Percentiles rank a stretch among this genome's conserved stretches.
These are phyloP conservation scores for Mylabris sibirica DNA, from an alignment of 2,888 invertebrate genomes.

Conservation along the genomic window DNA sequence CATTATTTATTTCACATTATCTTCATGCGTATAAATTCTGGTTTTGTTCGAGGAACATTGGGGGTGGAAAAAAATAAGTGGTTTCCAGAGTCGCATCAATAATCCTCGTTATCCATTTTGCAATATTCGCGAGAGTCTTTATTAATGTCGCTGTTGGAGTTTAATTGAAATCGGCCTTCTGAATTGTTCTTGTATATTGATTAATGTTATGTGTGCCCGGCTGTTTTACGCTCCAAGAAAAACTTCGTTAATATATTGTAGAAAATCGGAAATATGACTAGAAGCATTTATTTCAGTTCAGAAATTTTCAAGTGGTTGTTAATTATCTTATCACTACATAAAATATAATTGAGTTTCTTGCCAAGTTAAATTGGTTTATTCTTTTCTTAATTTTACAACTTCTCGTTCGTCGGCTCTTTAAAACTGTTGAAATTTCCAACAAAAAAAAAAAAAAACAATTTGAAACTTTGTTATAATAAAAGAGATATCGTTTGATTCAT, in stretches of 20 bases:
- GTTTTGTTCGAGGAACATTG: neutral
- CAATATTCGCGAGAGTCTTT: neutral
- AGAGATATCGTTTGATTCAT: neutral
- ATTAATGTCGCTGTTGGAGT: neutral
- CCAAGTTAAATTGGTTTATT: conserved; percentile 60
- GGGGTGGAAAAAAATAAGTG: neutral
- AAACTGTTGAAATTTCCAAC: conserved; percentile 31
- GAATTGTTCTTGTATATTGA: too few relatives aligned
- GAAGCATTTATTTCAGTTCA: conserved; percentile 21
- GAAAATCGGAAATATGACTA: conserved; percentile 15
- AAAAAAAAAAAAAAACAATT: conserved; percentile 11
- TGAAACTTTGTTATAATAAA: too few relatives aligned
- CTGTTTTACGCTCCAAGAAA: neutral
- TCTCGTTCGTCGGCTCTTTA: conserved; percentile 38
- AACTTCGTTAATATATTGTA: neutral
- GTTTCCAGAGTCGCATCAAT: neutral
- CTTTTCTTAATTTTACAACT: conserved; percentile 53
- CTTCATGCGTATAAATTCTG: neutral
- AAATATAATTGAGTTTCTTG: conserved; percentile 58
- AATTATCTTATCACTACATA: conserved; percentile 57
- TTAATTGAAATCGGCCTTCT: neutral
- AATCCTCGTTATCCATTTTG: too few relatives aligned
- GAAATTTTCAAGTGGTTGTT: conserved; percentile 47
- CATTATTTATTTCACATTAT: neutral
- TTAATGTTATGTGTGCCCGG: too few relatives aligned